These are phyloP conservation scores for Paragorgia papillata DNA, from an alignment of 92 coral and sea anemone genomes.

Conservation along the genomic window DNA sequence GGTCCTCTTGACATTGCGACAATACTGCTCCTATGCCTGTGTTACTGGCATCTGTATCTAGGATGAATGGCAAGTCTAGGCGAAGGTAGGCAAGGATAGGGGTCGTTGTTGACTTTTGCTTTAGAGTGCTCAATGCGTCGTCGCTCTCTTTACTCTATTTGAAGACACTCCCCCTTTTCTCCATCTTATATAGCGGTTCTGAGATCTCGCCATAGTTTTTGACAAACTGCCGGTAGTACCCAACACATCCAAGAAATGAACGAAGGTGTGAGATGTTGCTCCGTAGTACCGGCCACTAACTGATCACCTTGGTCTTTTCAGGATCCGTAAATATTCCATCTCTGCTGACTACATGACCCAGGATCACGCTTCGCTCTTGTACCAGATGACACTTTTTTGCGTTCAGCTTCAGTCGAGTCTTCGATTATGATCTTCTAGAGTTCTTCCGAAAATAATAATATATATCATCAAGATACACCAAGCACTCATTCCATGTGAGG, in stretches of 20 bases:
- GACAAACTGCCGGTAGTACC: conserved; percentile 23
- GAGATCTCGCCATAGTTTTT: conserved; percentile 19
- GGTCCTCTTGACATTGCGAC: neutral
- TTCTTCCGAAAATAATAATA: conserved; percentile 43
- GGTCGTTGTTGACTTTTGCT: neutral
- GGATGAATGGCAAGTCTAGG: conserved; percentile 44
- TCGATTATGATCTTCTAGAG: conserved; percentile 38
- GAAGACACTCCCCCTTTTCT: conserved; percentile 1
- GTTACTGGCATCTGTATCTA: conserved; percentile 53
- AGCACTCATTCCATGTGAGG: neutral
- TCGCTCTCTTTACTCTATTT: conserved; percentile 4
- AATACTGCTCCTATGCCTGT: conserved; percentile 30
- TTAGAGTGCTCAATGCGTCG: neutral
- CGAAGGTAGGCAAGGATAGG: conserved; percentile 53
- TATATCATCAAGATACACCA: conserved; percentile 38
- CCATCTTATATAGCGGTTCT: conserved; percentile 18
- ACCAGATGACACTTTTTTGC: conserved; percentile 48
- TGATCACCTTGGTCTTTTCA: conserved; percentile 6
- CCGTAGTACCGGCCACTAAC: conserved; percentile 9
- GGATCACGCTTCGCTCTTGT: conserved; percentile 40
- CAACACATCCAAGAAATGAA: conserved; percentile 12
- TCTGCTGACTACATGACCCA: conserved; percentile 29
- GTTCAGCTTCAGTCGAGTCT: conserved; percentile 50
- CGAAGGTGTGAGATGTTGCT: conserved; percentile 14
- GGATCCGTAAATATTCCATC: conserved; percentile 36